These are phyloP conservation scores for Odobenus rosmarus DNA, from an alignment of 2,113 vertebrate species.

Conservation along the genomic window DNA sequence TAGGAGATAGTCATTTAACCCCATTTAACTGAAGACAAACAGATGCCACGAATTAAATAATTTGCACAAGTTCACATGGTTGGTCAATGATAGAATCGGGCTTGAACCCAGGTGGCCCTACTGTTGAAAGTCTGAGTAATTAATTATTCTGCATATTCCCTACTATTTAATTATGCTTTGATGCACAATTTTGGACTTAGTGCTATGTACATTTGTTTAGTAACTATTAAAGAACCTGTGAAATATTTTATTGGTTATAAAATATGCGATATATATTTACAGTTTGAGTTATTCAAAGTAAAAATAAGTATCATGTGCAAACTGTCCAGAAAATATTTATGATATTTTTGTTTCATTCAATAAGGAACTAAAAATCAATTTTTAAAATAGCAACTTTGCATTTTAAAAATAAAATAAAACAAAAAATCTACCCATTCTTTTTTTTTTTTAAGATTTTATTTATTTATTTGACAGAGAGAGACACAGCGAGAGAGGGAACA, in stretches of 20 bases:
- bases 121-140: neutral
- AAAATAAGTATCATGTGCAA: neutral
- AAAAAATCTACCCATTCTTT: neutral
- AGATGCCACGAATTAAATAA: neutral
- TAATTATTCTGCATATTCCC: neutral
- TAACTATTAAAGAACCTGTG: neutral
- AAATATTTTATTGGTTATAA: neutral
- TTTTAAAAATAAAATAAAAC: conserved; percentile 52
- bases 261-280: neutral
- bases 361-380: neutral
- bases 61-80: neutral
- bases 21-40: neutral
- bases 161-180: neutral
- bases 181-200: neutral
- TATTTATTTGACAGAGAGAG: too few relatives aligned
- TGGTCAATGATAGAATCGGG: neutral
- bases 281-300: neutral
- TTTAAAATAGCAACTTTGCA: neutral
- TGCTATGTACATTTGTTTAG: neutral
- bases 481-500: too few relatives aligned
- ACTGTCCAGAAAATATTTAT: neutral
- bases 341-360: neutral
- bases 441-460: too few relatives aligned
- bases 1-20: neutral
- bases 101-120: neutral